These are phyloP conservation scores for Ceuthmochares aereus DNA, from an alignment of 2,113 vertebrate species.

Conservation along the genomic window DNA sequence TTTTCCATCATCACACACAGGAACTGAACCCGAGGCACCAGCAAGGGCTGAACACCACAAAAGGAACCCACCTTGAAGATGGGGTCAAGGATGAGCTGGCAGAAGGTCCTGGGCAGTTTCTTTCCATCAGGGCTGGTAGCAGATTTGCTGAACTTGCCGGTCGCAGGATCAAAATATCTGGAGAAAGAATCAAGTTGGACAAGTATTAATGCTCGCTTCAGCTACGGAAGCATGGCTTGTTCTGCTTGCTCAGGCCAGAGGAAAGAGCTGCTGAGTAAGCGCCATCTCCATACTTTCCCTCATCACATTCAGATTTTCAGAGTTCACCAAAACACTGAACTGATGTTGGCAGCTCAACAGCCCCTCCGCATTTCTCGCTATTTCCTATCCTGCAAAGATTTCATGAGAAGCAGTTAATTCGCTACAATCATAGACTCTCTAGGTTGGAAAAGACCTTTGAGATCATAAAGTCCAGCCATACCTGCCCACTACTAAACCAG, in stretches of 20 bases:
- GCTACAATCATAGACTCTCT: too few species aligned
- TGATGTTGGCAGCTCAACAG: rapidly evolving
- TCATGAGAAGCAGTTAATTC: rapidly evolving
- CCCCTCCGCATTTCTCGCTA: too few species aligned
- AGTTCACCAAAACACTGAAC: rapidly evolving
- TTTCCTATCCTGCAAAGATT: not conserved
- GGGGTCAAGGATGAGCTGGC: conserved; percentile 92
- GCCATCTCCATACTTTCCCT: too few species aligned
- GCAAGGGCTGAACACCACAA: rapidly evolving
- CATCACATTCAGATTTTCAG: not conserved
- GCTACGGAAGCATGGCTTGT: rapidly evolving
- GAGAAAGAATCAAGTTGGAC: not conserved
- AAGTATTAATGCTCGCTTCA: rapidly evolving
- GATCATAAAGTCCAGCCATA: too few species aligned
- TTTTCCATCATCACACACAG: conserved; percentile 82
- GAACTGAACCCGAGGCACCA: rapidly evolving
- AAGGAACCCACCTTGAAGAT: conserved; percentile 89
- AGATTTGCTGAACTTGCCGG: conserved; percentile 89
- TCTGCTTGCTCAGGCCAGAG: not conserved
- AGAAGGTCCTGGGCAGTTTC: conserved; percentile 87
- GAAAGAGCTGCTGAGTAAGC: not conserved
- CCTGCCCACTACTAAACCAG: too few species aligned
- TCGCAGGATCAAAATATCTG: conserved; percentile 88
- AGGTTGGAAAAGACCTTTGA: too few species aligned
- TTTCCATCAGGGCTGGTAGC: conserved; percentile 81